phyloP scores from a whole-genome alignment of 2,797 vertebrate species.

The Dermochelys coriacea region DNA sequence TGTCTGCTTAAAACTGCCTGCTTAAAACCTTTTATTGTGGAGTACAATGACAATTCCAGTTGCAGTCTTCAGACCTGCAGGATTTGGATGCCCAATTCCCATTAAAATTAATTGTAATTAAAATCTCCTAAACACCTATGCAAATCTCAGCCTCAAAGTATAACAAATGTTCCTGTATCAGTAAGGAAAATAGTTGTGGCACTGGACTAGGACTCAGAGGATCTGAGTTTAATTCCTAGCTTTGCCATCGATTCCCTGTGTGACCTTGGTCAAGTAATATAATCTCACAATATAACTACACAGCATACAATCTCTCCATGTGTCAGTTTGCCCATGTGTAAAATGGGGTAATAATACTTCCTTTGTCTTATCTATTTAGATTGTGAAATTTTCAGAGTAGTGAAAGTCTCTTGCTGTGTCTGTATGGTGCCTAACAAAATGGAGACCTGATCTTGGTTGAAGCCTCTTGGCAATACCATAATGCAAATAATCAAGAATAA shows the following conservation, averaged over 20 bases:
- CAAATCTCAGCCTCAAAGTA: background rate
- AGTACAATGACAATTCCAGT: background rate
- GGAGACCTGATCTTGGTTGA: background rate
- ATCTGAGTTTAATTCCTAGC: background rate
- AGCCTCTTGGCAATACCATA: background rate
- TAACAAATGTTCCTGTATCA: background rate
- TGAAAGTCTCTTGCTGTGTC: background rate
- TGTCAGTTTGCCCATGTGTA: background rate
- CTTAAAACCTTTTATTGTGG: background rate
- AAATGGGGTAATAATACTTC: background rate
- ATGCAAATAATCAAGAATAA: background rate
- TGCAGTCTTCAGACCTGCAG: background rate
- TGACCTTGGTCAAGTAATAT: background rate
- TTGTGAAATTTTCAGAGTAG: background rate
- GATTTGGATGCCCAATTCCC: background rate
- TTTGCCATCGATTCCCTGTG: background rate
- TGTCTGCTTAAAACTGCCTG: background rate
- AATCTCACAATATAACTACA: background rate
- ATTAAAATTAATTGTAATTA: conserved; percentile 1
- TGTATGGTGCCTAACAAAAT: background rate
- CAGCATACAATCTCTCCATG: background rate
- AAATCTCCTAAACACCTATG: background rate
- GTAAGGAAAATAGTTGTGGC: background rate
- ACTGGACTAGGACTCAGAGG: background rate
- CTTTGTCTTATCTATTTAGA: background rate